These are phyloP conservation scores for Pseudomyrmex sp. DNA, from an alignment of 1,140 invertebrate species.

Conservation along the genomic window DNA sequence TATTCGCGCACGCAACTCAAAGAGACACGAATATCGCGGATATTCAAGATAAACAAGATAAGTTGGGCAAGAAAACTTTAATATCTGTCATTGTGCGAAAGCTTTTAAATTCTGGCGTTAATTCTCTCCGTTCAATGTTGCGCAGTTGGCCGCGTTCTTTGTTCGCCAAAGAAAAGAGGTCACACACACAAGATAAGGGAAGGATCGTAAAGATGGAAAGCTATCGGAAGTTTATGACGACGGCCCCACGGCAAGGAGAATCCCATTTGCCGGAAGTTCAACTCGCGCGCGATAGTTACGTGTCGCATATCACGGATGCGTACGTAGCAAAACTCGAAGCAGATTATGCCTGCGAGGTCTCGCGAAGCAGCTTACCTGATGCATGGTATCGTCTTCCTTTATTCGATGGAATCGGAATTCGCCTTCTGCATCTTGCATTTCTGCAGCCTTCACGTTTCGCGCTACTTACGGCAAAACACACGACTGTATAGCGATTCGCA, in stretches of 20 bases:
- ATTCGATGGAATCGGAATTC: constrained; percentile 49
- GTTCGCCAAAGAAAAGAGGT: not conserved
- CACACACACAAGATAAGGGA: not conserved
- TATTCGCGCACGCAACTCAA: too few species aligned
- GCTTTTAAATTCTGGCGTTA: constrained; percentile 9
- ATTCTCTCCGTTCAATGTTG: not conserved
- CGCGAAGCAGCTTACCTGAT: constrained; percentile 68
- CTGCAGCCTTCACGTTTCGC: not conserved
- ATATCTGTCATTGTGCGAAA: not conserved
- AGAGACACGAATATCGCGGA: not conserved
- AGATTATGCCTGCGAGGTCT: constrained; percentile 57
- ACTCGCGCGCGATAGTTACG: constrained; percentile 44
- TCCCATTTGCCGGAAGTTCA: constrained; percentile 39
- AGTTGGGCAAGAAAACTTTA: not conserved
- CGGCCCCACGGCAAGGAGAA: not conserved
- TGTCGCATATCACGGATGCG: not conserved
- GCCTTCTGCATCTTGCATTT: not conserved
- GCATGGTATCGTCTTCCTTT: constrained; percentile 51
- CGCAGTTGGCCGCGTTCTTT: not conserved
- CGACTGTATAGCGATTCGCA: not conserved
- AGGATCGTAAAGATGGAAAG: constrained; percentile 35
- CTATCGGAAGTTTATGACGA: constrained; percentile 47
- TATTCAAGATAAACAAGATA: not conserved
- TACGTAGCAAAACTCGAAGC: constrained; percentile 15
- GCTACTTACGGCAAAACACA: not conserved